phyloP scores from a whole-genome alignment of 30 jellyfish, hydroid and myxozoan species.

The Hydra vulgaris region DNA sequence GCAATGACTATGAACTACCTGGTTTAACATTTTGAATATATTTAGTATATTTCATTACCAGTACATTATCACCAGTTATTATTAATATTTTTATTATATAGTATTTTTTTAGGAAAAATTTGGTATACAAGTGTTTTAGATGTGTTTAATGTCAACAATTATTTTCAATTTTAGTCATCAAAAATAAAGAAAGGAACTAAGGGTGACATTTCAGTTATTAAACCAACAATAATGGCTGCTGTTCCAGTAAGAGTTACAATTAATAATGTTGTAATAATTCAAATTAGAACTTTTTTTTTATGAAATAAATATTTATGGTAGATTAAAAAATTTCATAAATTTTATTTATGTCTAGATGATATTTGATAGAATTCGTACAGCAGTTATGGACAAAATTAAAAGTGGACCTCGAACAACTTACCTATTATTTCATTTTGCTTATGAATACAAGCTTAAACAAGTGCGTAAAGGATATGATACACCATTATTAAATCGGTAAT shows the following conservation, averaged over 20 bases:
- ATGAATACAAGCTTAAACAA: conserved; percentile 48
- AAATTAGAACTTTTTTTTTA: no score
- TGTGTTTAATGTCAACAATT: not conserved
- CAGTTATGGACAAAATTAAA: conserved; percentile 68
- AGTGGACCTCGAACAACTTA: conserved; percentile 60
- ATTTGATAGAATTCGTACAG: conserved; percentile 76
- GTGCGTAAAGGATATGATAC: conserved; percentile 73
- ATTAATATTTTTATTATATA: no score
- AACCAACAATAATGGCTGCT: conserved; percentile 84
- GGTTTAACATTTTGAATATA: no score
- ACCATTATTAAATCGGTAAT: conserved; percentile 65
- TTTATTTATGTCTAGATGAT: conserved; percentile 52
- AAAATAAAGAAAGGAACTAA: conserved; percentile 87
- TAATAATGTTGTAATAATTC: not conserved
- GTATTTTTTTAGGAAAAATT: not conserved
- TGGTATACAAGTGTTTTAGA: not conserved
- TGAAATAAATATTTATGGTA: no score
- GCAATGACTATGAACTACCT: no score
- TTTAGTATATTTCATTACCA: no score
- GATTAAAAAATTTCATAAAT: not conserved
- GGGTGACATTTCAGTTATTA: conserved; percentile 74
- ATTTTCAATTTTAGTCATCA: conserved; percentile 52
- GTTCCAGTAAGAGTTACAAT: conserved; percentile 62
- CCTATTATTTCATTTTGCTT: conserved; percentile 73
- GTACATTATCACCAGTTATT: no score